A percentile compares a stretch with the other conserved stretches of the same genome.
Conservation (phyloP, 2,888 invertebrate species). For the Folsomia candida region DNA sequence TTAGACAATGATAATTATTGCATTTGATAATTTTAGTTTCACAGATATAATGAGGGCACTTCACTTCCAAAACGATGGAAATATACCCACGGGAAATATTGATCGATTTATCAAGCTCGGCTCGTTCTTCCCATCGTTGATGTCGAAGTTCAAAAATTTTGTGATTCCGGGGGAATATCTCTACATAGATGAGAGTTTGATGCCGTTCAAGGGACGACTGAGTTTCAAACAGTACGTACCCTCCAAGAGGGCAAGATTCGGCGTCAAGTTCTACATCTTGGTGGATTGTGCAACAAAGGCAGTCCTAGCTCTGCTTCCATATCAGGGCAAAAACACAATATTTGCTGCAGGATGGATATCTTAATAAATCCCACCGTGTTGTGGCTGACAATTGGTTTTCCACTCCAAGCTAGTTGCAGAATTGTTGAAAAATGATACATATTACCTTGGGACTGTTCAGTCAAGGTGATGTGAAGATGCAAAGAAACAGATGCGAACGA, state of each 20-base stretch:
- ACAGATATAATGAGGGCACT: background rate
- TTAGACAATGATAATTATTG: background rate
- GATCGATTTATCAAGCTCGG: constrained; percentile 32
- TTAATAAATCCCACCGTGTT: background rate
- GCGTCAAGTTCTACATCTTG: constrained; percentile 33
- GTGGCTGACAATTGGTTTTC: constrained; percentile 21
- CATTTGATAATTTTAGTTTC: background rate
- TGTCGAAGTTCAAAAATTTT: constrained; percentile 7
- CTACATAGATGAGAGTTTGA: constrained; percentile 35
- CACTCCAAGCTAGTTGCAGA: background rate
- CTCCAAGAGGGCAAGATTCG: constrained; percentile 35
- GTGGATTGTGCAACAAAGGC: constrained; percentile 17
- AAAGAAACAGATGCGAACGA: background rate
- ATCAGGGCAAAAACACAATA: constrained; percentile 25
- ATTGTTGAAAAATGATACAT: constrained; percentile 6
- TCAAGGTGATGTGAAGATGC: constrained; percentile 16
- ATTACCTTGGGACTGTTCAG: constrained; percentile 21
- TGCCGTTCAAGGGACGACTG: constrained; percentile 34
- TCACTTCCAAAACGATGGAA: constrained; percentile 6
- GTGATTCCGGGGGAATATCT: constrained; percentile 6
- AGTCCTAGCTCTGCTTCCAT: constrained; percentile 19
- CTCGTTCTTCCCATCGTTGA: constrained; percentile 10
- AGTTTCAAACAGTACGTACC: constrained; percentile 37
- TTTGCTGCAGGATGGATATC: background rate
- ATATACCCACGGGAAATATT: background rate